Percentiles rank a stretch among this genome's conserved stretches.
Evolutionary conservation across 2,797 vertebrate species (phyloP).

Genomic region (Manis javanica): DNA sequence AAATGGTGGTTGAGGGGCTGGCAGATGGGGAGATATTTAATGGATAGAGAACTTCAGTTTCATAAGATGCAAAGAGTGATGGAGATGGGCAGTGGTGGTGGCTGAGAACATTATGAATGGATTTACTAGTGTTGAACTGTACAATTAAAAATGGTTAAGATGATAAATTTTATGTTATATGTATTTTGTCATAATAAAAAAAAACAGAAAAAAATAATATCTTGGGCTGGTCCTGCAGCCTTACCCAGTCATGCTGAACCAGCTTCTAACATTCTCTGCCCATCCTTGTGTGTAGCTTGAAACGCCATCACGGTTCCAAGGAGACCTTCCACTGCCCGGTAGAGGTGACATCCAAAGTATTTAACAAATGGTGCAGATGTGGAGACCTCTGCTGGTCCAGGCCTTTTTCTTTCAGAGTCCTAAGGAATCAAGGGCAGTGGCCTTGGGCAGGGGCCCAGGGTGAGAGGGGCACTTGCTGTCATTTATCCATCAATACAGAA

Average conservation of each 20-base stretch:
- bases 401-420: not conserved
- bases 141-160: not conserved
- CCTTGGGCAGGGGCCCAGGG: too few species aligned
- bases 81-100: not conserved
- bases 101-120: not conserved
- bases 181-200: not conserved
- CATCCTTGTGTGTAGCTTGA: not conserved
- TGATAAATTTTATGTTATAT: not conserved
- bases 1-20: not conserved
- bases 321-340: not conserved
- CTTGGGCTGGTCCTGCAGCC: not conserved
- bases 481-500: not conserved
- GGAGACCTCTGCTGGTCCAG: not conserved
- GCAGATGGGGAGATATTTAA: not conserved
- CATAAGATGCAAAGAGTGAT: not conserved
- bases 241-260: not conserved
- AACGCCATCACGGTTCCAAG: not conserved
- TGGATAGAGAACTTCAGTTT: not conserved
- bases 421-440: not conserved
- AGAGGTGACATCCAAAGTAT: not conserved
- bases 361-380: not conserved
- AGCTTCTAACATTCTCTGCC: not conserved
- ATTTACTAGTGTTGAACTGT: not conserved
- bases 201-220: not conserved
- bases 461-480: not conserved